phyloP scores from a whole-genome alignment of 2,797 vertebrate species.

The Chelmon rostratus region DNA sequence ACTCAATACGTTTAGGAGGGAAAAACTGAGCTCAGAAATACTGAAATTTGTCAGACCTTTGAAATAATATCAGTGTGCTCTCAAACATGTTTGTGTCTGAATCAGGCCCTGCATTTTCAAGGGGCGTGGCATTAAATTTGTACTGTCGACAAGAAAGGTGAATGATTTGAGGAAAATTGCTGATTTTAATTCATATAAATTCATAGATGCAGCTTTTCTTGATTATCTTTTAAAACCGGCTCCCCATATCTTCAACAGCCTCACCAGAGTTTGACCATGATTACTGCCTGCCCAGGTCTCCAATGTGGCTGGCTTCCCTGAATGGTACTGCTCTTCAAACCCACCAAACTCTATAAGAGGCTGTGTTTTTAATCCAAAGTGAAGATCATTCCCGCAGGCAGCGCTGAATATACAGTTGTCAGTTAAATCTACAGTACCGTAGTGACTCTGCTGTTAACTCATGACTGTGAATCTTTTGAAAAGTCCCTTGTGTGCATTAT shows the following conservation, averaged over 20 bases:
- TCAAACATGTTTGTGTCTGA: constrained; percentile 66
- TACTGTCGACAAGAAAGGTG: constrained; percentile 45
- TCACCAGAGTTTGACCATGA: constrained; percentile 88
- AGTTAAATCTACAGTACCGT: constrained; percentile 47
- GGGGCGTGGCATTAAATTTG: constrained; percentile 67
- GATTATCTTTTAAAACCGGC: constrained; percentile 83
- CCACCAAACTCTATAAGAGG: constrained; percentile 71
- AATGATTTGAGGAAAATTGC: constrained; percentile 47
- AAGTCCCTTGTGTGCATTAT: constrained; percentile 67
- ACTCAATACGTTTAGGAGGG: background rate
- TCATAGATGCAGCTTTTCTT: constrained; percentile 71
- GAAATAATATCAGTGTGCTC: background rate
- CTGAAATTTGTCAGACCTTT: background rate
- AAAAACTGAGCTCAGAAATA: constrained; percentile 11
- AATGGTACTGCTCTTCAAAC: constrained; percentile 87
- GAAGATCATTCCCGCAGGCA: constrained; percentile 56
- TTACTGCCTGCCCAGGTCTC: constrained; percentile 88
- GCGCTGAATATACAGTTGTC: constrained; percentile 56
- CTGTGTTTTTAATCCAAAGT: constrained; percentile 58
- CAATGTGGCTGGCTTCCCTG: constrained; percentile 84
- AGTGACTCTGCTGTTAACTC: constrained; percentile 65
- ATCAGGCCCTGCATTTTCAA: constrained; percentile 67
- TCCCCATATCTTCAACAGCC: constrained; percentile 88
- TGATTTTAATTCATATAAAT: constrained; percentile 24
- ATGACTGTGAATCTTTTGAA: constrained; percentile 63